These are phyloP conservation scores for Pachymerium ferrugineum DNA, from an alignment of 2,888 invertebrate species.

Conservation along the genomic window DNA sequence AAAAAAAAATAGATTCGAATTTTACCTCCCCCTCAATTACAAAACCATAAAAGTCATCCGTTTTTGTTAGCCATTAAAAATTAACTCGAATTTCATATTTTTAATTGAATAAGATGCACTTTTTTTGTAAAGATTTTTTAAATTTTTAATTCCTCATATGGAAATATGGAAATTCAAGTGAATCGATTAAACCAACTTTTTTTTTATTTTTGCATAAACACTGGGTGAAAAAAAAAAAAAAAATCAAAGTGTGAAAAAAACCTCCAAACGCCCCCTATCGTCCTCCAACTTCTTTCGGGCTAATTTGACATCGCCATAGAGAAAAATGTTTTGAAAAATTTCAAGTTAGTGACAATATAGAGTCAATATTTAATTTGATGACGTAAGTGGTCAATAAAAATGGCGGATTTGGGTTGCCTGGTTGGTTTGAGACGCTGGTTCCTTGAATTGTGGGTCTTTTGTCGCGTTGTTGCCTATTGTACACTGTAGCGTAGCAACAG, in stretches of 20 bases:
- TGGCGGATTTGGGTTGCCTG: not conserved
- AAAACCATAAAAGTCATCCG: not conserved
- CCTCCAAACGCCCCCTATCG: too few species aligned
- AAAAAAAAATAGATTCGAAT: too few species aligned
- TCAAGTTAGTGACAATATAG: too few species aligned
- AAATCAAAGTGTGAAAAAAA: too few species aligned
- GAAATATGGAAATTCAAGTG: not conserved
- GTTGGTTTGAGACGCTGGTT: slow-evolving; percentile 3
- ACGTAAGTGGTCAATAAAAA: not conserved
- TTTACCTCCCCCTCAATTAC: not conserved
- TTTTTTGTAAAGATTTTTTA: slow-evolving; percentile 1
- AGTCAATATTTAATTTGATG: not conserved
- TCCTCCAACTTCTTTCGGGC: too few species aligned
- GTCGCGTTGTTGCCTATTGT: slow-evolving; percentile 24
- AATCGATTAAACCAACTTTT: slow-evolving; percentile 7
- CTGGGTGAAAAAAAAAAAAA: too few species aligned
- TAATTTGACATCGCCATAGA: too few species aligned
- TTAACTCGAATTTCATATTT: not conserved
- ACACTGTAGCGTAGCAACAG: slow-evolving; percentile 17
- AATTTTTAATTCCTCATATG: not conserved
- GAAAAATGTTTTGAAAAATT: too few species aligned
- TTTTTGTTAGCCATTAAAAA: not conserved
- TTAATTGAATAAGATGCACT: slow-evolving; percentile 3
- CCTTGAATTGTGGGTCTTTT: slow-evolving; percentile 6
- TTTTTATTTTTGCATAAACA: too few species aligned